These are phyloP conservation scores for Polypterus senegalus DNA, from an alignment of 2,113 vertebrate species.

Conservation along the genomic window DNA sequence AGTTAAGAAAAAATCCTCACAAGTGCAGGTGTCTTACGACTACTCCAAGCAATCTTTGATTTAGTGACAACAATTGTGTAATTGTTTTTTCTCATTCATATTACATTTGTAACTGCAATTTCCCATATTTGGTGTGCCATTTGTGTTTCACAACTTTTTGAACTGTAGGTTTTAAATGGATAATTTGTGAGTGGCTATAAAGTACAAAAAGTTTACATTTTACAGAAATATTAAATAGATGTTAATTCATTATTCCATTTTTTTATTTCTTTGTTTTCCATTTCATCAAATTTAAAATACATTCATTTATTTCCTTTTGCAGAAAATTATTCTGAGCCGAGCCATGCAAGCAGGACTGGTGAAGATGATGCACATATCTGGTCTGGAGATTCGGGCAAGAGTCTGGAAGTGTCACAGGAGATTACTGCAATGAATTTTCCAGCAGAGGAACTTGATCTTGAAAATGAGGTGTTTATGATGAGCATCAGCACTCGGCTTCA, in stretches of 20 bases:
- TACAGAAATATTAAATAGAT: no score
- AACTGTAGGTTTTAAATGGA: no score
- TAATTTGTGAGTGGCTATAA: no score
- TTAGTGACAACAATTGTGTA: no score
- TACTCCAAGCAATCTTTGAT: no score
- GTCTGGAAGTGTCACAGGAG: conserved; percentile 52
- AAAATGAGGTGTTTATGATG: conserved; percentile 64
- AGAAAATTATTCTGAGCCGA: conserved; percentile 36
- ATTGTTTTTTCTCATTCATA: no score
- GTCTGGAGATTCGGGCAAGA: conserved; percentile 47
- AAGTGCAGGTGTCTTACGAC: no score
- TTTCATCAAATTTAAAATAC: conserved; percentile 6
- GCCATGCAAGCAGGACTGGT: conserved; percentile 28
- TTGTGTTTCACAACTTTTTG: no score
- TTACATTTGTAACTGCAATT: no score
- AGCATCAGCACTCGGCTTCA: conserved; percentile 74
- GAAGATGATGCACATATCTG: conserved; percentile 39
- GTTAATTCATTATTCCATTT: conserved; percentile 3
- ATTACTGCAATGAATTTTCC: conserved; percentile 45
- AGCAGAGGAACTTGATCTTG: conserved; percentile 54
- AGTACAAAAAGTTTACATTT: no score
- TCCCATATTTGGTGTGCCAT: no score
- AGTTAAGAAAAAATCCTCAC: no score
- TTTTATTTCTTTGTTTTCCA: conserved; percentile 7
- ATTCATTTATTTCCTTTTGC: conserved; percentile 20